Base-by-base conservation (phyloP, 2,113 vertebrate species). In the Pao palembangensis region DNA sequence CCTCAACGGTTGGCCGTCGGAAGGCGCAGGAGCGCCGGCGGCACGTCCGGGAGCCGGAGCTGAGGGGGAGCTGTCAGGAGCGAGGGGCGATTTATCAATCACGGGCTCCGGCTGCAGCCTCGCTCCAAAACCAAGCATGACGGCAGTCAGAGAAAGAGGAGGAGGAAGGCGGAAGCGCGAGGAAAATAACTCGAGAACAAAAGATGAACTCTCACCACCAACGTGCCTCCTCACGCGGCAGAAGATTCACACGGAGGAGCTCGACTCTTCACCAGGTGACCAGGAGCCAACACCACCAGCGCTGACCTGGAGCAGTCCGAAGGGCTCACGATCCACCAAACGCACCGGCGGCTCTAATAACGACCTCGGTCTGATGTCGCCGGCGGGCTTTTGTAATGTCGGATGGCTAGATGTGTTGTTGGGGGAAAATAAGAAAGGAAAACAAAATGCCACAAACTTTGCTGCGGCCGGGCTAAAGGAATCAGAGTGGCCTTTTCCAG, bases 1-100 rank as follows among this genome's bases (percentile, higher is more conserved):
- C n/a, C 0, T 20, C 47, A 49, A 23, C 4, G 46, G 7, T 18
- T 48, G 17, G 17, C 46, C n/a, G 7, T 48, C 10, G 25, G 25
- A 4, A 28, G 25, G 25, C 5, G 23, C 23, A 25, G 23, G 23
- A 25, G 23, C 23, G 23, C 3, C 80, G 63, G 58, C 62, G 60
- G 71, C 43, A 17, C 43, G 31, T 71, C n/a, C 51, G 38, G 63
- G 73, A 78, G 82, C 73, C 78, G 64, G 56, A 62, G 57, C 73
- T 67, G 71, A 82, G 73, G 61, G 69, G 70, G 59, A 48, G 60
- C 73, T 79, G 81, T 84, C 82, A 72, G 64, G 15, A 46, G 69
- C 71, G 55, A 62, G 58, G 57, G 69, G 65, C 64, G 75, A 80
- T 80, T 85, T 81, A 87, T 87, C 82, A 86, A 83, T 87, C 84